Evolutionary conservation across 2,888 invertebrate species (phyloP), one percentile per base, ranked within the genome.

Genomic region (Caenorhabditis sp.): DNA sequence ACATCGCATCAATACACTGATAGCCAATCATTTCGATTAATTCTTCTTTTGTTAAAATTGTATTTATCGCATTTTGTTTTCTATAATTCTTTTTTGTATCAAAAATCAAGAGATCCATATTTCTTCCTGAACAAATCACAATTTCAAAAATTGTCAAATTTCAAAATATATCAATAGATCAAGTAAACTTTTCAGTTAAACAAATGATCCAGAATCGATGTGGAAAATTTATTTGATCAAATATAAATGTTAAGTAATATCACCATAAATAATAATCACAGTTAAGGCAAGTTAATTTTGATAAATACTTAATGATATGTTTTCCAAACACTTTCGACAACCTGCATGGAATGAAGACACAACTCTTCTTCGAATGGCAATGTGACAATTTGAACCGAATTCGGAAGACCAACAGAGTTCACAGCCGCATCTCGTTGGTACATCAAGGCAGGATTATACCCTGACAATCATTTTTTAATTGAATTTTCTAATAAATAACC

Each of bases 361-460:
- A 73, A 50, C 49, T 84, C 84, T 59, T 85, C 86, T n/a, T 82
- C 77, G 31, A 60, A 76, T 2, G 83, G 82, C 10, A 78, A 67
- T 12, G 80, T 67, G 17, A 83, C 86, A 12, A 80, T 66, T 66
- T 86, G 86, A 1, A 86, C 84, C n/a, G 77, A 65, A 23, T 78
- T 61, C 1, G 86, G 86, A 54, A 84, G 62, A 23, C 84, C 86
- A 19, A 67, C 76, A 10, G 79, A 77, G 24, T 73, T 73, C 14
- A 57, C 57, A 6, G 80, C 69, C 0, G 84, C 82, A 17, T 78
- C 74, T 23, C 83, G 66, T 55, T 55, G 55, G 26, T 26, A 4
- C 8, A 4, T 55, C 5, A 83, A 67, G 1, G 80, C 70, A 14
- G 73, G 53, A 58, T 85, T 86, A 31, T 74, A 66, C 23, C 76